phyloP scores from a whole-genome alignment of 1,140 invertebrate species.

The Stegodyphus mimosarum region DNA sequence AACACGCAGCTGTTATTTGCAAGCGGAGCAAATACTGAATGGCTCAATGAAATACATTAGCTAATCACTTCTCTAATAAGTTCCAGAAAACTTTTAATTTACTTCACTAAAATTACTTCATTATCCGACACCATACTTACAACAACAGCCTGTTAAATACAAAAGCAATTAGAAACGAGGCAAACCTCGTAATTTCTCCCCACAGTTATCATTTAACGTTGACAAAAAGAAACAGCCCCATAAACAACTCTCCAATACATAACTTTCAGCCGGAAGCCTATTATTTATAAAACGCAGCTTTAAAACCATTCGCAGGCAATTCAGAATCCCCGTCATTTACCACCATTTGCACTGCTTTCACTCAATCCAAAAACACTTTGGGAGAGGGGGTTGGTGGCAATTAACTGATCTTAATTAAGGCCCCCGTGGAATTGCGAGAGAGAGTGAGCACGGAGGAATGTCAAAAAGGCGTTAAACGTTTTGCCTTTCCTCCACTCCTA shows the following conservation, averaged over 20 bases:
- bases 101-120: too few relatives aligned
- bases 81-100: too few relatives aligned
- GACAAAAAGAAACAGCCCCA: background rate
- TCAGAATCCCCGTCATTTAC: background rate
- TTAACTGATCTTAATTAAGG: conserved; percentile 56
- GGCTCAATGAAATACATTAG: too few relatives aligned
- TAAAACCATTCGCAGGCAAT: background rate
- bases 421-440: background rate
- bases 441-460: conserved; percentile 1
- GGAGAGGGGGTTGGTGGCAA: conserved; percentile 21
- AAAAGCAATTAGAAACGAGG: too few relatives aligned
- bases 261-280: background rate
- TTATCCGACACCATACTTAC: too few relatives aligned
- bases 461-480: conserved; percentile 32
- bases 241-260: background rate
- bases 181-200: too few relatives aligned
- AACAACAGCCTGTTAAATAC: too few relatives aligned
- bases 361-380: conserved; percentile 53
- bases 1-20: too few relatives aligned
- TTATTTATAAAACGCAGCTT: background rate
- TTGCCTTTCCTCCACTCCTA: background rate
- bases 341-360: conserved; percentile 5
- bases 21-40: too few relatives aligned
- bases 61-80: too few relatives aligned
- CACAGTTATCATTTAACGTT: too few relatives aligned